Evolutionary conservation across 2,888 invertebrate genomes (phyloP).

Genomic region (Xestia rhomboidea): DNA sequence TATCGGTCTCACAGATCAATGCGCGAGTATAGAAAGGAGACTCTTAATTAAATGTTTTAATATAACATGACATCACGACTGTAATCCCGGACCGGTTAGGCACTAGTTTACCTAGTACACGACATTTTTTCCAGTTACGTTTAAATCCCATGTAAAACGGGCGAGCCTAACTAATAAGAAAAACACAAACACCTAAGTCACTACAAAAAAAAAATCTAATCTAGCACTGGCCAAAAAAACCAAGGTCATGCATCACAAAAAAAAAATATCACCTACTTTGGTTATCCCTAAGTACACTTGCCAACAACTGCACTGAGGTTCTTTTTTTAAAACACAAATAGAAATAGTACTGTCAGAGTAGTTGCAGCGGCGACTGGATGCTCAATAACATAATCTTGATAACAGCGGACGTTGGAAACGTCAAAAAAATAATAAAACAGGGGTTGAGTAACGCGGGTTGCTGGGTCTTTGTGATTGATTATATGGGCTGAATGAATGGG

Average conservation of each 20-base stretch:
- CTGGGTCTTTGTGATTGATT: background rate
- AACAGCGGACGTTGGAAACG: constrained; percentile 66
- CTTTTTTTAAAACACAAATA: constrained; percentile 50
- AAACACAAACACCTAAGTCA: background rate
- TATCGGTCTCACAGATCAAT: too few species aligned
- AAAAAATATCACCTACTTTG: constrained; percentile 62
- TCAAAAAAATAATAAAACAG: constrained; percentile 67
- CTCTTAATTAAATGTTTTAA: background rate
- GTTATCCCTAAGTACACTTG: constrained; percentile 49
- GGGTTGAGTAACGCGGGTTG: constrained; percentile 56
- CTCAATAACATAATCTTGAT: constrained; percentile 73
- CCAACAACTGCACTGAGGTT: constrained; percentile 54
- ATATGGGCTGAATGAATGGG: background rate
- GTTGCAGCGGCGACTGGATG: constrained; percentile 65
- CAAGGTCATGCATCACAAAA: constrained; percentile 38
- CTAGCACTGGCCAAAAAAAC: background rate
- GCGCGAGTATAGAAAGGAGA: too few species aligned
- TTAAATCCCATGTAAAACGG: too few species aligned
- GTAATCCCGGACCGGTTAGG: too few species aligned
- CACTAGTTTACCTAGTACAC: too few species aligned
- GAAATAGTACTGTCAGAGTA: constrained; percentile 52
- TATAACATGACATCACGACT: too few species aligned
- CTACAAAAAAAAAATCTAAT: background rate
- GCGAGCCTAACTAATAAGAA: background rate
- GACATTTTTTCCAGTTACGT: too few species aligned